phyloP scores from a whole-genome alignment of 2,113 vertebrate genomes.

The Corythaeola cristata region DNA sequence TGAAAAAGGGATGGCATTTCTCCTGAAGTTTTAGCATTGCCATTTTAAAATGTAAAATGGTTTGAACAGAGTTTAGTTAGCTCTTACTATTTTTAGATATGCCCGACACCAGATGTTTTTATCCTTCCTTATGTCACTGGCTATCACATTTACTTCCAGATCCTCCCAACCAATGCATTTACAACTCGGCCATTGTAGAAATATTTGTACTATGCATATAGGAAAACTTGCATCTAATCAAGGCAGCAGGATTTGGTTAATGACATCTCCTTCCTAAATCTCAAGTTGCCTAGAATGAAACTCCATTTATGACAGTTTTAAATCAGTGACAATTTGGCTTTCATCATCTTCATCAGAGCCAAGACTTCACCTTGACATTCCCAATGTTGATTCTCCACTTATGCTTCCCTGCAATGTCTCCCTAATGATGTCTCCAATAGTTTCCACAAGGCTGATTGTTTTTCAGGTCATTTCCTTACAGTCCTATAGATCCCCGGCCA shows the following conservation, averaged over 20 bases:
- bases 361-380: background rate
- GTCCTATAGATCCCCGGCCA: background rate
- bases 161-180: background rate
- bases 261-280: background rate
- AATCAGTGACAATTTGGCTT: background rate
- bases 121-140: background rate
- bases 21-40: background rate
- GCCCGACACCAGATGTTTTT: background rate
- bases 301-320: background rate
- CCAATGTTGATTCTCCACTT: background rate
- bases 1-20: background rate
- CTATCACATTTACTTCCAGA: background rate
- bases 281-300: background rate
- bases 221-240: background rate
- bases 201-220: background rate
- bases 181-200: background rate
- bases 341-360: background rate
- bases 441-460: constrained; percentile 2
- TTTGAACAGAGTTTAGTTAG: background rate
- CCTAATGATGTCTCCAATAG: constrained; percentile 3
- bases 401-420: background rate
- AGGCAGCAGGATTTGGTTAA: background rate
- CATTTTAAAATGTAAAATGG: background rate
- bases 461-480: constrained; percentile 16
- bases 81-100: background rate